Evolutionary conservation across 92 coral and sea anemone genomes (phyloP).

Genomic region (Isaurus tuberculatus): DNA sequence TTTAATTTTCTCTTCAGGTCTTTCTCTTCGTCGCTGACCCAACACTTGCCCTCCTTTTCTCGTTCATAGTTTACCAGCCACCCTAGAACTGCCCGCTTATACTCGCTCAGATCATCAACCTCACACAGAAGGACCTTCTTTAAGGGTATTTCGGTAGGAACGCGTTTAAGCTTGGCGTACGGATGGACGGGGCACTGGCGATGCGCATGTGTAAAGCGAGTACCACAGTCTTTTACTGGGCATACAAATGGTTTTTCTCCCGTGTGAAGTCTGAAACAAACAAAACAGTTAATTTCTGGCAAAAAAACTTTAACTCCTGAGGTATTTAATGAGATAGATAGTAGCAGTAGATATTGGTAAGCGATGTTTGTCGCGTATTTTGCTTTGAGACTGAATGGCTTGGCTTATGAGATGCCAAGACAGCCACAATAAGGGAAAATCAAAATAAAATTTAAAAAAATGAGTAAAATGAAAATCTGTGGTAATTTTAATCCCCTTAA

Average conservation of each 20-base stretch:
- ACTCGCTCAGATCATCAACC: slow-evolving; percentile 53
- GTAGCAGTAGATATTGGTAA: neutral
- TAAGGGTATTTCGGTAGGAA: slow-evolving; percentile 62
- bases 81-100: slow-evolving; percentile 54
- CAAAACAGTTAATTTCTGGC: too few species aligned
- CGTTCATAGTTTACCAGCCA: slow-evolving; percentile 65
- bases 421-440: neutral
- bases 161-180: slow-evolving; percentile 57
- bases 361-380: neutral
- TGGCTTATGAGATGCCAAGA: too few species aligned
- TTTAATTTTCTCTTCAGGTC: slow-evolving; percentile 40
- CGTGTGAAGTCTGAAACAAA: slow-evolving; percentile 42
- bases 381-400: neutral
- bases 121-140: slow-evolving; percentile 66
- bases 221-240: slow-evolving; percentile 56
- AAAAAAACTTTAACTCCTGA: neutral
- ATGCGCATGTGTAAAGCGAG: slow-evolving; percentile 68
- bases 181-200: slow-evolving; percentile 72
- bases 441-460: neutral
- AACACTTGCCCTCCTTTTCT: slow-evolving; percentile 60
- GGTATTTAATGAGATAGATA: neutral
- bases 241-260: slow-evolving; percentile 68
- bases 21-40: slow-evolving; percentile 44
- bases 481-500: neutral
- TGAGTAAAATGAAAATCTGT: neutral